Base-by-base conservation (phyloP, 2,888 invertebrate genomes). In the Apotomis betuletana region DNA sequence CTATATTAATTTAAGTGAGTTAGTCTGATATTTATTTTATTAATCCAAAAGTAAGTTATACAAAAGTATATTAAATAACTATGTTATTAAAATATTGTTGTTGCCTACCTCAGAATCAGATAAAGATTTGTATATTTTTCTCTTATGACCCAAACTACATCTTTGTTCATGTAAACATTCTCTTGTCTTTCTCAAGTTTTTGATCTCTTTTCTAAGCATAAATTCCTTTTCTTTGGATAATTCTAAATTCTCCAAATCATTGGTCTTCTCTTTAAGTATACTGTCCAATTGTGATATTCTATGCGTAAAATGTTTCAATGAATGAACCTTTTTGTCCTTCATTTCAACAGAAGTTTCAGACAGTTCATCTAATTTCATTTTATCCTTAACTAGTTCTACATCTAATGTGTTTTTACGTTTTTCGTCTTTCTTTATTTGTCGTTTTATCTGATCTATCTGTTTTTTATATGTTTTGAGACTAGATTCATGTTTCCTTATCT, bases 131-230 rank as follows among this genome's bases (percentile, higher is more conserved):
- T 96, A 95, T 63, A 96, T 95, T 83, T 96, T 96, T 15, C 96
- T 94, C 80, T 96, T 96, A 51, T 95, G 94, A 75, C 96, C 96
- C 75, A 97, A 91, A 77, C 95, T 94, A 79, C 96, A 96, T 70
- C 96, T 94, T 80, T 97, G 96, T 61, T 97, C 96, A 65, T 97
- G 93, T 54, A 97, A 88, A 79, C 96, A 95, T 81, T 97, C 97
- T 65, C 97, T 94, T 0, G 97, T 97, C 78, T 95, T 95, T 15
- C 97, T 94, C 54, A 98, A 89, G 83, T 97, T 96, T 77, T 96
- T 94, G 61, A 98, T 97, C 91, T 97, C 97, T 78, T 96, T 96
- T 36, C 97, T 93, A 46, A 97, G 82, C 86, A 93, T 85, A 3
- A 95, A 91, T 80, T 96, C 96, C 72, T 95, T 95, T 69, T 95